These are phyloP conservation scores for Orthosia incerta DNA, from an alignment of 2,888 invertebrate species.

Conservation along the genomic window DNA sequence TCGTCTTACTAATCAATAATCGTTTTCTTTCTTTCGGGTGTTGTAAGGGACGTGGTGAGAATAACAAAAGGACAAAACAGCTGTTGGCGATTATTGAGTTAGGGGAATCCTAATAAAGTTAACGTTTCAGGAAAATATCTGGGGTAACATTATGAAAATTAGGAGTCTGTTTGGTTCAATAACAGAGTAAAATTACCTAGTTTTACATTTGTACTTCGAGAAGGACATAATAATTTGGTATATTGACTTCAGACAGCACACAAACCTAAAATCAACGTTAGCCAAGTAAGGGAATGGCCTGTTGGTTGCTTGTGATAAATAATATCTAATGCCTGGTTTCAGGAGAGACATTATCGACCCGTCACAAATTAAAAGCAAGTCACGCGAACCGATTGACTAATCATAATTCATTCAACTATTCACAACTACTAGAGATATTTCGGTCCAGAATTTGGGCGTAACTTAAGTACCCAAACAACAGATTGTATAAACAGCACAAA, in stretches of 20 bases:
- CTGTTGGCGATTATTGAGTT: conserved; percentile 48
- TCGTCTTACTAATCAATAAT: conserved; percentile 51
- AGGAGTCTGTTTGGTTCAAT: not conserved
- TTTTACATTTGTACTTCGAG: not conserved
- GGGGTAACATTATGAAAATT: conserved; percentile 15
- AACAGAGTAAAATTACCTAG: not conserved
- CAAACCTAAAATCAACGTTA: not conserved
- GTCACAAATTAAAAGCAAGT: not conserved
- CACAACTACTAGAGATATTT: not conserved
- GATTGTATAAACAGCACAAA: not conserved
- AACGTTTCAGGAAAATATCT: conserved; percentile 26
- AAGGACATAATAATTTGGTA: not conserved
- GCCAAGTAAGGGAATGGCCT: not conserved
- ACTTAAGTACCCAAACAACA: not conserved
- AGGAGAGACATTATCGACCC: not conserved
- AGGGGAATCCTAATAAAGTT: conserved; percentile 33
- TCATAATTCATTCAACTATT: not conserved
- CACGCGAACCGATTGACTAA: not conserved
- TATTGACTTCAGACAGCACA: not conserved
- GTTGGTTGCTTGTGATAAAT: no score
- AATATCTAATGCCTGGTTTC: no score
- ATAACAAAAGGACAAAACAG: conserved; percentile 28
- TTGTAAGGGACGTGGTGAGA: conserved; percentile 38
- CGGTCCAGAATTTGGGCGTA: not conserved
- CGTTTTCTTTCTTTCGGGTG: conserved; percentile 46